Percentiles rank a stretch among this genome's conserved stretches.
Conservation (phyloP, 1,140 invertebrate species). For the Aporrectodea caliginosa region DNA sequence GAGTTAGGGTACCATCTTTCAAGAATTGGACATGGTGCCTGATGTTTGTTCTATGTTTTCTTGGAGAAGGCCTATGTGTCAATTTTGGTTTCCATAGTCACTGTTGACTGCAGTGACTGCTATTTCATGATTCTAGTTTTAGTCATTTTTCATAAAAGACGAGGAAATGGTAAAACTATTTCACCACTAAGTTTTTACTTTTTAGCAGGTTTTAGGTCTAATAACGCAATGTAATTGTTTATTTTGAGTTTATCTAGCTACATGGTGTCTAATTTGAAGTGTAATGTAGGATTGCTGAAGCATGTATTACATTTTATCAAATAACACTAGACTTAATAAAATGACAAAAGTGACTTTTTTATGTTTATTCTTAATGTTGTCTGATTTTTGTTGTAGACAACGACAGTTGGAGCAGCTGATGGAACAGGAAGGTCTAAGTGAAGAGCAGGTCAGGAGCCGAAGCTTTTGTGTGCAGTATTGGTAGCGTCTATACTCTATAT, state of each 20-base stretch:
- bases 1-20: too few species aligned
- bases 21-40: too few species aligned
- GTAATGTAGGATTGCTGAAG: not conserved
- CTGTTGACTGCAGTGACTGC: too few species aligned
- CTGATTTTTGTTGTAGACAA: constrained; percentile 61
- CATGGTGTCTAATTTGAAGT: not conserved
- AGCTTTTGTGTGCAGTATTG: not conserved
- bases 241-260: not conserved
- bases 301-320: not conserved
- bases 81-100: too few species aligned
- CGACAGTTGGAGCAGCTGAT: constrained; percentile 89
- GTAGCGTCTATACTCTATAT: not conserved
- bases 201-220: not conserved
- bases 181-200: too few species aligned
- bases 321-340: not conserved
- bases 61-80: too few species aligned
- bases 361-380: not conserved
- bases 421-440: constrained; percentile 75
- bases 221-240: not conserved
- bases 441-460: constrained; percentile 56
- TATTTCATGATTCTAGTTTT: too few species aligned
- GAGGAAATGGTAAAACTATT: too few species aligned
- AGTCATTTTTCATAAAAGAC: too few species aligned
- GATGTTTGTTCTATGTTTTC: too few species aligned
- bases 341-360: not conserved